phyloP scores from a whole-genome alignment of 2,888 invertebrate species.

The Leptopilina myrica region DNA sequence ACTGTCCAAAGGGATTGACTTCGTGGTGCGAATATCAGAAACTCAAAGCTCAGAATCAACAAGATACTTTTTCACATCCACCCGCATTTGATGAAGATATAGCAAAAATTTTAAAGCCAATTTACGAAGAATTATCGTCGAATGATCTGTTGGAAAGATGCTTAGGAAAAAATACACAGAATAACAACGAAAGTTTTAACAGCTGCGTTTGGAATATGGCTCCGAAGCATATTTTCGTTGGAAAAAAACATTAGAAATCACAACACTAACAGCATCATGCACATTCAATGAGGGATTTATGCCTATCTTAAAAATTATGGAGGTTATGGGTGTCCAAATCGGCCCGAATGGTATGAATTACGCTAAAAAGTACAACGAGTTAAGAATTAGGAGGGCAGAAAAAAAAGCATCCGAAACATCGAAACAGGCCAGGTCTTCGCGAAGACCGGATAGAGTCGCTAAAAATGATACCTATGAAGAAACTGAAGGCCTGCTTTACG shows the following conservation, averaged over 20 bases:
- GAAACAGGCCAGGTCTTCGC: too few relatives aligned
- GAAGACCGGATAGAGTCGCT: too few relatives aligned
- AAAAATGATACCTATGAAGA: too few relatives aligned
- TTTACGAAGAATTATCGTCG: slow-evolving; percentile 47
- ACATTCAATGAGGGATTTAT: slow-evolving; percentile 39
- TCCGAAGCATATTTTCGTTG: slow-evolving; percentile 54
- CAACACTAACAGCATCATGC: slow-evolving; percentile 37
- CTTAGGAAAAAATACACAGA: slow-evolving; percentile 51
- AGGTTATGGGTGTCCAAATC: slow-evolving; percentile 24
- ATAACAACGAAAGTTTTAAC: slow-evolving; percentile 54
- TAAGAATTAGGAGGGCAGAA: too few relatives aligned
- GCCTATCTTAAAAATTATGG: slow-evolving; percentile 43
- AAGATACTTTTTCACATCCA: slow-evolving; percentile 42
- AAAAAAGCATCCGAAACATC: too few relatives aligned
- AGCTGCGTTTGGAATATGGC: slow-evolving; percentile 49
- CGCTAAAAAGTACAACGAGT: too few relatives aligned
- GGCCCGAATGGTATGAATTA: background rate
- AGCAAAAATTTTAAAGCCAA: slow-evolving; percentile 46
- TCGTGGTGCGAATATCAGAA: slow-evolving; percentile 45
- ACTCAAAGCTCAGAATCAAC: slow-evolving; percentile 42
- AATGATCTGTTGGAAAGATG: slow-evolving; percentile 40
- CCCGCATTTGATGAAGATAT: slow-evolving; percentile 45
- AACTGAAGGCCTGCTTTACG: too few relatives aligned
- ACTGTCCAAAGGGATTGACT: background rate
- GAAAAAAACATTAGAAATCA: slow-evolving; percentile 51